phyloP scores from a whole-genome alignment of 2,113 vertebrate genomes.

The Rhinichthys klamathensis region DNA sequence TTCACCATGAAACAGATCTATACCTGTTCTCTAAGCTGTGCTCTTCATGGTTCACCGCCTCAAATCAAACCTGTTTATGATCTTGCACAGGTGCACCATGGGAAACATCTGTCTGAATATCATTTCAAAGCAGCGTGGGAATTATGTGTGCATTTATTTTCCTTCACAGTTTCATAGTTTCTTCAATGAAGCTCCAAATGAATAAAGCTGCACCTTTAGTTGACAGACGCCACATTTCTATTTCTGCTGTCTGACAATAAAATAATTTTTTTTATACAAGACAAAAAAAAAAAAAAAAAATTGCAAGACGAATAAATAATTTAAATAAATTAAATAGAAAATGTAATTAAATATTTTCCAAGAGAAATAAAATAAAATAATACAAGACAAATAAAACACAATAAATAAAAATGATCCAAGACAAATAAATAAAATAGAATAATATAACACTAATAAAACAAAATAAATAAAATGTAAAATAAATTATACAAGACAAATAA shows the following conservation, averaged over 20 bases:
- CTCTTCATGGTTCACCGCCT: not conserved
- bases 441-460: too few species aligned
- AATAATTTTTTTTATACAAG: too few species aligned
- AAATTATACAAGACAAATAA: too few species aligned
- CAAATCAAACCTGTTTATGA: not conserved
- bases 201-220: not conserved
- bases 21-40: conserved; percentile 9
- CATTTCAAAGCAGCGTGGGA: not conserved
- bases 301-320: too few species aligned
- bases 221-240: not conserved
- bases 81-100: not conserved
- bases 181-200: not conserved
- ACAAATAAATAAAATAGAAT: too few species aligned
- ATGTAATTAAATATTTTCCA: too few species aligned
- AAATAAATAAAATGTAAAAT: too few species aligned
- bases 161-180: not conserved
- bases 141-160: not conserved
- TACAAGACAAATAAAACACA: too few species aligned
- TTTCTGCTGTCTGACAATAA: not conserved
- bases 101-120: not conserved
- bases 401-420: too few species aligned
- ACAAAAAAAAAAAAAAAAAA: not conserved
- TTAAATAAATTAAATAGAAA: too few species aligned
- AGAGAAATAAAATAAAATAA: too few species aligned
- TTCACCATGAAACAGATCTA: not conserved